These are phyloP conservation scores for Tiliacea aurago DNA, from an alignment of 2,888 invertebrate genomes.

Conservation along the genomic window DNA sequence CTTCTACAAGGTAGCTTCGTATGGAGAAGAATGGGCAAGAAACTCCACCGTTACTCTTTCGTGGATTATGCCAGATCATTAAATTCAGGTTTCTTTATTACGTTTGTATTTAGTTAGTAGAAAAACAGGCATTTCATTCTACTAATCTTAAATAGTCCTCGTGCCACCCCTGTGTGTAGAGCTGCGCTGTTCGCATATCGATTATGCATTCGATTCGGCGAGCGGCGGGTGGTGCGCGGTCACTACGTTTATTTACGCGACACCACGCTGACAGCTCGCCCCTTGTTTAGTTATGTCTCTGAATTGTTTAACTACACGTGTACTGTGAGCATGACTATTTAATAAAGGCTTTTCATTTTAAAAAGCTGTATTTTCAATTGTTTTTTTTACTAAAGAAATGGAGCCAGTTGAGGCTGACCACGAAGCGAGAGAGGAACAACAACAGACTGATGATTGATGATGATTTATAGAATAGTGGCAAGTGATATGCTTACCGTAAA, in stretches of 20 bases:
- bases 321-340: not conserved
- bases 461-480: not conserved
- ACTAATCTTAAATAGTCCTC: not conserved
- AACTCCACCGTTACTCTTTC: no score
- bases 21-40: no score
- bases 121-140: not conserved
- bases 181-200: slow-evolving; percentile 57
- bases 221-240: slow-evolving; percentile 38
- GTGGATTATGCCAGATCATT: not conserved
- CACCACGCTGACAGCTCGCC: slow-evolving; percentile 50
- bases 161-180: slow-evolving; percentile 41
- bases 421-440: not conserved
- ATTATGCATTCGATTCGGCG: slow-evolving; percentile 63
- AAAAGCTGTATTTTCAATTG: not conserved
- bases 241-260: slow-evolving; percentile 61
- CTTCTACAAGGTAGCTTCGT: no score
- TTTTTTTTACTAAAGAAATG: not conserved
- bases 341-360: not conserved
- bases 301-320: slow-evolving; percentile 25
- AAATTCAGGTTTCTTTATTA: not conserved
- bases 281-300: slow-evolving; percentile 41
- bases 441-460: no score
- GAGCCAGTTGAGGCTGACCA: not conserved
- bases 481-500: not conserved
- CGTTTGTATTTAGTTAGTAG: not conserved